Conservation (phyloP, 2,797 vertebrate genomes). For the Hippocampus kuda region DNA sequence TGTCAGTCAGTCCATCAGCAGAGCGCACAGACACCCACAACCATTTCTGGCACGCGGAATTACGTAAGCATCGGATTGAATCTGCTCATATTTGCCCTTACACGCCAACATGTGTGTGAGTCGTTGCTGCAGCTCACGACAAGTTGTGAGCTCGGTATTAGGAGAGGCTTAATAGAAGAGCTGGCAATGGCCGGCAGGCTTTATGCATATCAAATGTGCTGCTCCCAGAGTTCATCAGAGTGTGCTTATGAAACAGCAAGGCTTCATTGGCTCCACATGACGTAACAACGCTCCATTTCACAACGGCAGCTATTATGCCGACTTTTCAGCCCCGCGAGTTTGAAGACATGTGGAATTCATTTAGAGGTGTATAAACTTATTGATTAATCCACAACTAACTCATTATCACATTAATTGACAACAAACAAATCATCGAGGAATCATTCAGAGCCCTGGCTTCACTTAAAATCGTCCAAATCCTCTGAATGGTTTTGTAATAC, state of each 20-base stretch:
- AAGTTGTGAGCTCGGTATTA: slow-evolving; percentile 37
- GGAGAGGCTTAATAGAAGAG: slow-evolving; percentile 21
- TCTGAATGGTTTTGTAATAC: too few species aligned
- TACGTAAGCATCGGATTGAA: slow-evolving; percentile 40
- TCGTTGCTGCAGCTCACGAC: slow-evolving; percentile 27
- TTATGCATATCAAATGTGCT: slow-evolving; percentile 45
- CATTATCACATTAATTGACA: too few species aligned
- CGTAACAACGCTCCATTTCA: slow-evolving; percentile 28
- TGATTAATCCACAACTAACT: too few species aligned
- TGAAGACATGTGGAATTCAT: not conserved
- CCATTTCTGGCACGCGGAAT: slow-evolving; percentile 39
- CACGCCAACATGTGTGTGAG: slow-evolving; percentile 25
- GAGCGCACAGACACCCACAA: slow-evolving; percentile 14
- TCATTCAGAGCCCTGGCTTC: too few species aligned
- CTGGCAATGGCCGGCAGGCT: slow-evolving; percentile 29
- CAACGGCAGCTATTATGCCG: slow-evolving; percentile 22
- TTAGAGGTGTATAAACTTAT: too few species aligned
- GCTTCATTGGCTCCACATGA: slow-evolving; percentile 14
- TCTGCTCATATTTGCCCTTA: slow-evolving; percentile 49
- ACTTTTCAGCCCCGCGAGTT: not conserved
- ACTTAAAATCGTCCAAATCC: too few species aligned
- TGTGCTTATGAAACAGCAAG: slow-evolving; percentile 40
- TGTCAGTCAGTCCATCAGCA: slow-evolving; percentile 9
- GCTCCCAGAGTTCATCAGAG: slow-evolving; percentile 23
- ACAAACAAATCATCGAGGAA: too few species aligned